Evolutionary conservation across 1,140 invertebrate genomes (phyloP).

Genomic region (Anastatus disparis): DNA sequence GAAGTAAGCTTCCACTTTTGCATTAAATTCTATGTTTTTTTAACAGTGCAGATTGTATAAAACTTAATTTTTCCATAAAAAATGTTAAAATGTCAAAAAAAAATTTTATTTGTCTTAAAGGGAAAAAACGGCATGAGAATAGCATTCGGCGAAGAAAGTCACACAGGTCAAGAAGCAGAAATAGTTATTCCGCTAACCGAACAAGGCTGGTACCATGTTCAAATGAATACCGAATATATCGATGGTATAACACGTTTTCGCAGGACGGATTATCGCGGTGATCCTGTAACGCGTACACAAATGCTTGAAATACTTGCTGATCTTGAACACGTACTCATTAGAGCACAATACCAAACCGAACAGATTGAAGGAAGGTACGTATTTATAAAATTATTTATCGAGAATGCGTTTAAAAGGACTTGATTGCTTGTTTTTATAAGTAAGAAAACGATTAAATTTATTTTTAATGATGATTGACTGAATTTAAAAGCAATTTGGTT

Average conservation of each 20-base stretch:
- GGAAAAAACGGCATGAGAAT: slow-evolving; percentile 79
- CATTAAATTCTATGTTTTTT: too few relatives aligned
- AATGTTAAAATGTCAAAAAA: too few relatives aligned
- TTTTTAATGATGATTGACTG: too few relatives aligned
- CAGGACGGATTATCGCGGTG: slow-evolving; percentile 72
- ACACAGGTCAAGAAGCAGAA: slow-evolving; percentile 70
- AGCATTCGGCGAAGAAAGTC: slow-evolving; percentile 75
- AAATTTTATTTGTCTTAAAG: too few relatives aligned
- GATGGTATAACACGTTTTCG: slow-evolving; percentile 70
- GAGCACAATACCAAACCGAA: slow-evolving; percentile 93
- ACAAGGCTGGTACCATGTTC: slow-evolving; percentile 79
- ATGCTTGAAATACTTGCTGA: slow-evolving; percentile 87
- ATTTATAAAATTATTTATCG: too few relatives aligned
- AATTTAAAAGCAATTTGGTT: too few relatives aligned
- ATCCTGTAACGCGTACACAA: slow-evolving; percentile 76
- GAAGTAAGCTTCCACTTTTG: too few relatives aligned
- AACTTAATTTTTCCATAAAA: too few relatives aligned
- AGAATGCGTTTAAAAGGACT: too few relatives aligned
- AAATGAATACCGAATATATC: slow-evolving; percentile 64
- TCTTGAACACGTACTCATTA: slow-evolving; percentile 82
- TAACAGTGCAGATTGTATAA: too few relatives aligned
- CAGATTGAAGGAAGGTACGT: slow-evolving; percentile 85
- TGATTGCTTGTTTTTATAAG: too few relatives aligned
- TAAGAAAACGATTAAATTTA: too few relatives aligned
- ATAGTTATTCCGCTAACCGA: slow-evolving; percentile 77